phyloP scores from a whole-genome alignment of 2,113 vertebrate genomes.

The Lophotis ruficrista region DNA sequence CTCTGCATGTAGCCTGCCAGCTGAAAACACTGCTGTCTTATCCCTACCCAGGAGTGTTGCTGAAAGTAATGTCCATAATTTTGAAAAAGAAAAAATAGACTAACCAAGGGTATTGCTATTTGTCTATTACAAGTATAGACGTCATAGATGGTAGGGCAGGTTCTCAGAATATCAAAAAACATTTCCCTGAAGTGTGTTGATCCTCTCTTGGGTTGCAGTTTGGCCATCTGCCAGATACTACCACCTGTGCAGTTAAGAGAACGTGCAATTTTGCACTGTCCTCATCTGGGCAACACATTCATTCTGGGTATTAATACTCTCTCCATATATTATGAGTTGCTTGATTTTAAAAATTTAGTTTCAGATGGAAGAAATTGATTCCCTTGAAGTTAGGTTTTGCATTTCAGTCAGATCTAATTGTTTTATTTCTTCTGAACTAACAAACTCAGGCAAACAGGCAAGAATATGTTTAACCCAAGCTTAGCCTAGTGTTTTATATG shows the following conservation, averaged over 20 bases:
- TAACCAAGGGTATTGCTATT: neutral
- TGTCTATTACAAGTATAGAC: neutral
- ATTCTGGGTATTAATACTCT: neutral
- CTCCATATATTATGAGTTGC: neutral
- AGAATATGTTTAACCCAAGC: neutral
- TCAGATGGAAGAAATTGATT: neutral
- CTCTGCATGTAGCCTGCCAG: neutral
- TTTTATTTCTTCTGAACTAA: neutral
- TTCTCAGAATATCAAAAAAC: neutral
- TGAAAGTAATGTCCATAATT: neutral
- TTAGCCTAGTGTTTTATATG: neutral
- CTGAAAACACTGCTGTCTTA: neutral
- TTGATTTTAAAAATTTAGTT: neutral
- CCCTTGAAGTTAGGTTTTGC: neutral
- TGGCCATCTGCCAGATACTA: neutral
- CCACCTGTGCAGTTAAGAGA: rapidly evolving
- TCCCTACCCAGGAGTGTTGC: neutral
- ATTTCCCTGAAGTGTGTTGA: neutral
- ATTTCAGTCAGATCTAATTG: neutral
- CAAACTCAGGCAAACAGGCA: neutral
- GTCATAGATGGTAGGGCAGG: neutral
- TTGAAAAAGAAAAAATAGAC: neutral
- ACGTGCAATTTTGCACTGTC: neutral
- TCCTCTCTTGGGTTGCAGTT: rapidly evolving
- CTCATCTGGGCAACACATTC: neutral